phyloP scores from a whole-genome alignment of 2,797 vertebrate genomes.

The Eidolon dupreanum region DNA sequence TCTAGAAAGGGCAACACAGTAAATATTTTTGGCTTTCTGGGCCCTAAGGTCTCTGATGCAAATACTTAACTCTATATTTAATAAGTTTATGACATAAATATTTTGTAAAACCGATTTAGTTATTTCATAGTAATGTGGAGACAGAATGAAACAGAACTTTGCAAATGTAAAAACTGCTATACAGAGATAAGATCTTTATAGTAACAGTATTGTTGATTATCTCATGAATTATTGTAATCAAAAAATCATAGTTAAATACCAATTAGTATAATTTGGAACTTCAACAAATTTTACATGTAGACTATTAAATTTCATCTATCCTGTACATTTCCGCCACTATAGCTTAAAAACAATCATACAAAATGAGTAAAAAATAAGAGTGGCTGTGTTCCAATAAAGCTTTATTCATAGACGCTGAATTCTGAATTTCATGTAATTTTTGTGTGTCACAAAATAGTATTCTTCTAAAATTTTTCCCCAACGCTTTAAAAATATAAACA shows the following conservation, averaged over 20 bases:
- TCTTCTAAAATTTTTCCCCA: not conserved
- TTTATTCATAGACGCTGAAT: not conserved
- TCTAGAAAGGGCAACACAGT: not conserved
- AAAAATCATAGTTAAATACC: no score
- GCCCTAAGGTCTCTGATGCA: not conserved
- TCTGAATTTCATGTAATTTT: not conserved
- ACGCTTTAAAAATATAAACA: slow-evolving; percentile 14
- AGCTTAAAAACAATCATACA: not conserved
- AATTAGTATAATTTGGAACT: no score
- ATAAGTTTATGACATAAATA: no score
- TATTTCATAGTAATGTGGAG: no score
- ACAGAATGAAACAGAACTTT: no score
- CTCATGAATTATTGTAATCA: no score
- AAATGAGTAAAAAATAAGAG: not conserved
- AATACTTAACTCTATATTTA: not conserved
- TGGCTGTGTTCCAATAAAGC: not conserved
- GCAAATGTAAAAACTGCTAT: no score
- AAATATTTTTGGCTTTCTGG: not conserved
- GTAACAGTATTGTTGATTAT: no score
- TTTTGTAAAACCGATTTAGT: no score
- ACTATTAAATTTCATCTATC: no score
- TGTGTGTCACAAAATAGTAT: not conserved
- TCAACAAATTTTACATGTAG: no score
- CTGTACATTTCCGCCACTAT: not conserved
- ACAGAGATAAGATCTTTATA: no score